Conservation (phyloP, 2,888 invertebrate genomes). For the Acholoe squamosa region DNA sequence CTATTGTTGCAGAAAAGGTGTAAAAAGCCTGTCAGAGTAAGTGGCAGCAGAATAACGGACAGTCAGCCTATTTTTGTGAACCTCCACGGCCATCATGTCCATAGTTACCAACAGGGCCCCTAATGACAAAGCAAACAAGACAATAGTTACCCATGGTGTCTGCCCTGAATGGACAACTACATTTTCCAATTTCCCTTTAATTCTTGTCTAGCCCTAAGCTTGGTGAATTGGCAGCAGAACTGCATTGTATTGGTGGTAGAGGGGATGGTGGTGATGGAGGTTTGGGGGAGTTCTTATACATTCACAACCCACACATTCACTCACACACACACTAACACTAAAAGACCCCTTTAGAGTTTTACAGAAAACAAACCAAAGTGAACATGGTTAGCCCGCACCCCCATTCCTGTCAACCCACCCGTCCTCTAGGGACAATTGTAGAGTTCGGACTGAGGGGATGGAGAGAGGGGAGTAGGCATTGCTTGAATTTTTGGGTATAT, state of each 20-base stretch:
- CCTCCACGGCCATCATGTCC: not conserved
- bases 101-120: not conserved
- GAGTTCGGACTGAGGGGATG: not conserved
- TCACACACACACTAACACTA: not conserved
- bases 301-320: not conserved
- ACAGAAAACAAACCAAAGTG: too few species aligned
- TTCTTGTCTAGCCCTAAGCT: not conserved
- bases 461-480: not conserved
- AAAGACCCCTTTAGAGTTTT: too few species aligned
- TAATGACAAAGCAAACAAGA: conserved; percentile 59
- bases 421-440: not conserved
- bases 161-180: conserved; percentile 7
- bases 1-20: not conserved
- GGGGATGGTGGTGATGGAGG: too few species aligned
- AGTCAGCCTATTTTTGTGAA: not conserved
- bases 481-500: conserved; percentile 19
- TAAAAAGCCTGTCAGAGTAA: not conserved
- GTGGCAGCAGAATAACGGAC: conserved; percentile 3
- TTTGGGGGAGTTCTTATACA: too few species aligned
- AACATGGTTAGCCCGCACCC: too few species aligned
- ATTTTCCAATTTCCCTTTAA: conserved; percentile 58
- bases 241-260: too few species aligned
- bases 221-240: too few species aligned
- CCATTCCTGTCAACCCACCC: too few species aligned
- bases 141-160: not conserved